These are phyloP conservation scores for Pterocles gutturalis DNA, from an alignment of 2,113 vertebrate genomes.

Conservation along the genomic window DNA sequence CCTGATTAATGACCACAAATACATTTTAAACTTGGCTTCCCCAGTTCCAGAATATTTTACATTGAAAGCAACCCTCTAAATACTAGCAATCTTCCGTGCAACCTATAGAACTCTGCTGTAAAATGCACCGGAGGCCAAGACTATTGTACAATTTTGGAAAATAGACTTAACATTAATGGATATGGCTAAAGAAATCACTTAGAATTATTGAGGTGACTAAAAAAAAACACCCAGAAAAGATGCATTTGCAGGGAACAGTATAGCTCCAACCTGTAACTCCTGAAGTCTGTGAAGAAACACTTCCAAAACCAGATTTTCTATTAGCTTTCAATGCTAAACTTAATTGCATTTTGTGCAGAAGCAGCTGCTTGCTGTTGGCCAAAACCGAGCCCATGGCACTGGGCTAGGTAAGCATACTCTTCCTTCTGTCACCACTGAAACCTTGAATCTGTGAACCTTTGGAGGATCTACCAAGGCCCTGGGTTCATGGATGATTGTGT, in stretches of 20 bases:
- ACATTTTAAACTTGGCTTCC: not conserved
- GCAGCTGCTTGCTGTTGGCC: not conserved
- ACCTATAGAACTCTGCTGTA: not conserved
- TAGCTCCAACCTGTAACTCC: not conserved
- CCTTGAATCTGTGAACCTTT: not conserved
- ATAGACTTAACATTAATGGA: not conserved
- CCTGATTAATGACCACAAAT: not conserved
- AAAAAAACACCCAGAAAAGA: not conserved
- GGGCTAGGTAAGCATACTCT: not conserved
- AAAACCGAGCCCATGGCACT: not conserved
- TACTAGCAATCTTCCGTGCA: not conserved
- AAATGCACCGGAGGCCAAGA: not conserved
- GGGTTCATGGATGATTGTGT: not conserved
- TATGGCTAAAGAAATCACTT: not conserved
- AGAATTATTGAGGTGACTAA: not conserved
- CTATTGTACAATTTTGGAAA: not conserved
- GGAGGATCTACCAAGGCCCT: not conserved
- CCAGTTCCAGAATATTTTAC: not conserved
- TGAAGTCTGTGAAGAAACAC: not conserved
- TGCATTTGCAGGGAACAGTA: not conserved
- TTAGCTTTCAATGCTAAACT: not conserved
- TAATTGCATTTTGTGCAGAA: conserved; percentile 1
- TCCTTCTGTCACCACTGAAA: not conserved
- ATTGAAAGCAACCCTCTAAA: not conserved
- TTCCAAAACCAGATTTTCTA: not conserved